These are phyloP conservation scores for Heteractis magnifica DNA, from an alignment of 92 coral and sea anemone species.

Conservation along the genomic window DNA sequence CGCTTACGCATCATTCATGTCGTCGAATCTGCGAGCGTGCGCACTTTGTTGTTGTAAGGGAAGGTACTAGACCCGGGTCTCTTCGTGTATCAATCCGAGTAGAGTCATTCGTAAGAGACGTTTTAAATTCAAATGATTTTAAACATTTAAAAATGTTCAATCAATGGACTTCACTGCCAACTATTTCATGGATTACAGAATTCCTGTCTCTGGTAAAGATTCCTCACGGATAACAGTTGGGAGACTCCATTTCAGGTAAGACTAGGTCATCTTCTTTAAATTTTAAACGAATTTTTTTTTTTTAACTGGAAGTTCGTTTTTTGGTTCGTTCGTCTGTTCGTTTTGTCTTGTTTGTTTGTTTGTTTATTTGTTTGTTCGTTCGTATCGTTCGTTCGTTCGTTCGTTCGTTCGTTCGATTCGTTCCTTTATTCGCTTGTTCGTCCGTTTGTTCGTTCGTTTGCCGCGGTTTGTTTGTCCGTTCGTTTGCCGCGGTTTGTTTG, in stretches of 20 bases:
- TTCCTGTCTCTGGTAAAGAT: conserved; percentile 57
- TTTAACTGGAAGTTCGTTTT: neutral
- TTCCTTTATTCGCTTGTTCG: neutral
- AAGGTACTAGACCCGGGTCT: too few relatives aligned
- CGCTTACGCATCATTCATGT: too few relatives aligned
- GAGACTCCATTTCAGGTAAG: conserved; percentile 90
- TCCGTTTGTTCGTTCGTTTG: neutral
- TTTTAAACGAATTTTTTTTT: neutral
- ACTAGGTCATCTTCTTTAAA: neutral
- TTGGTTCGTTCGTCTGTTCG: neutral
- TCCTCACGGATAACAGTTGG: conserved; percentile 75
- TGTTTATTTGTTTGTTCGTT: neutral
- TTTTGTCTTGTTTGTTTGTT: neutral
- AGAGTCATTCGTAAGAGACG: too few relatives aligned
- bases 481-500: neutral
- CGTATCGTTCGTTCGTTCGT: too few relatives aligned
- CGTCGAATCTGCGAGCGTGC: too few relatives aligned
- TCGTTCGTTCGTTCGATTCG: neutral
- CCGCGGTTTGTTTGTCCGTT: too few relatives aligned
- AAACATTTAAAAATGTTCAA: too few relatives aligned
- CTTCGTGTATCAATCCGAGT: too few relatives aligned
- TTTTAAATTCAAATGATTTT: too few relatives aligned
- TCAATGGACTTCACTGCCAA: too few relatives aligned
- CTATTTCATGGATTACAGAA: conserved; percentile 34
- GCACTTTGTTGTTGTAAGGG: too few relatives aligned